Evolutionary conservation across 2,797 vertebrate species (phyloP), one percentile per base, ranked within the genome.

Genomic region (Hipposideros larvatus): DNA sequence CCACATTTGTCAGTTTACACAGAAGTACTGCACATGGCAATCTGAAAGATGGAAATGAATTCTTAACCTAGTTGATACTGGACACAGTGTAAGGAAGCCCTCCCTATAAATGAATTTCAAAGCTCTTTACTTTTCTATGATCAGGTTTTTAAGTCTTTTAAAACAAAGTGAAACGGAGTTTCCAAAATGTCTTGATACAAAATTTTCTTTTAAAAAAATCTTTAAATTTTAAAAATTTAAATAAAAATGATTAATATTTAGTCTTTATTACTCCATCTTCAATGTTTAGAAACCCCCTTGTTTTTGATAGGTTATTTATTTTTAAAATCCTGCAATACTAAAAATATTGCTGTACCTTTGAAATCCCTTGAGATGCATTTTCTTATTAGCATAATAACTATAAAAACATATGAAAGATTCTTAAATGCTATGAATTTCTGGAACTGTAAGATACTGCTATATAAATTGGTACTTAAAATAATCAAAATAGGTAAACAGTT

Each of bases 41-140:
- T 59, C 31, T 53, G 34, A 86, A 51, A 89, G 34, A 79, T 0
- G 71, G 71, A 85, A 79, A 71, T 8, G 34, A 83, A 70, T 83
- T 74, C 37, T 74, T 57, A 87, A n/a, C 57, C 28, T 59, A 91
- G 51, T 22, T 83, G 46, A 88, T 43, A 63, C 46, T 71, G 46
- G 53, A 51, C 31, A 90, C 26, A 66, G 57, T 34, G 46, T 46
- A 63, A 73, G 57, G 31, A 63, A 94, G 57, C 13, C 28, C 28
- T 86, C 13, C 28, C 28, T 86, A 71, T 15, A 63, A 85, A 68
- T 11, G 9, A 37, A 85, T 63, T 90, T 78, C 63, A 85, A 78
- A 85, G 28, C 55, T 78, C 18, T 93, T 93, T 43, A 53, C 41
- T 90, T 71, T 90, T 90, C 73, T 78, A 71, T 53, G 51, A 78